Evolutionary conservation across 2,797 vertebrate species (phyloP), one percentile per base, ranked within the genome.

Genomic region (Enteromius treurensis): DNA sequence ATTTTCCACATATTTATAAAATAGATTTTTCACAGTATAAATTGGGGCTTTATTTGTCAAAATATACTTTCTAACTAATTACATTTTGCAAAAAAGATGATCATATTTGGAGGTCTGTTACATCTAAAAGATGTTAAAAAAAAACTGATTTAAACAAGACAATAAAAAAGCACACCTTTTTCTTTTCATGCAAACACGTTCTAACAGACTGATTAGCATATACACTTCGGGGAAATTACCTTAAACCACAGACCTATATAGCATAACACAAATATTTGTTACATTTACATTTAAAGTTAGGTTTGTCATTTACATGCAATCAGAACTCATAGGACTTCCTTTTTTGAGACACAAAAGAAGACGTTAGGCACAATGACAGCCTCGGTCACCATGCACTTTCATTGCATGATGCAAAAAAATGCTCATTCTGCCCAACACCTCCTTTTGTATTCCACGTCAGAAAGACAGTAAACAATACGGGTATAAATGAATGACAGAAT

Each of bases 361-460:
- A 34, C 53, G 74, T 60, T 55, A 42, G 21, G 34, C n/a, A 42
- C n/a, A 60, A 60, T 42, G 74, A 67, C 60, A 78, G 60, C 45
- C 62, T 65, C 14, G 19, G 58, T 34, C 77, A 67, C 26, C 26
- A 5, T 49, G 45, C 29, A 26, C 37, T 77, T 77, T 42, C 7
- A 1, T 0, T 42, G 74, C 10, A 79, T 79, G 77, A 79, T 67
- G 77, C 77, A 79, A 79, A 78, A 51, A 49, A 45, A 67, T 51
- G 77, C 77, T 78, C 77, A 51, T 65, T 78, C 19, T 4, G 1
- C 37, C 40, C 1, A 64, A n/a, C 37, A 47, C 29, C 23, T 13
- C 40, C 40, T 51, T 67, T 78, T 64, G 55, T 32, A 34, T 17
- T 76, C 4, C 34, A 76, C 0, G 19, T 32, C 37, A 75, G 71